Evolutionary conservation across 2,797 vertebrate genomes (phyloP), one percentile per base, ranked within the genome.

Genomic region (Gambelia wislizenii): DNA sequence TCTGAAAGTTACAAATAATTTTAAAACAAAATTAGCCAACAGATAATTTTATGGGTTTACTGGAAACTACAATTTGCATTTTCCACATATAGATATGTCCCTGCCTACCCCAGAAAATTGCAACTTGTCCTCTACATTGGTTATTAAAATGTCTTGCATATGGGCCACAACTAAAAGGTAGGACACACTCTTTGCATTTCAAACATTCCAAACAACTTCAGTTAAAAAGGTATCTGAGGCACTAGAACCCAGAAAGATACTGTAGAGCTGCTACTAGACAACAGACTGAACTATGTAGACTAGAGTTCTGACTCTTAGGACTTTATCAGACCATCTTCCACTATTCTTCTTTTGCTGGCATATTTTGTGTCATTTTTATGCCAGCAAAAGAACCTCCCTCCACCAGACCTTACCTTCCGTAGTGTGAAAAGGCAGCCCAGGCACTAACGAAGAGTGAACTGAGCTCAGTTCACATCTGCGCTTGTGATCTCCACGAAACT

Each of bases 1-100:
- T 81, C 95, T 96, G 80, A 3, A 92, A 94, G 93, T 76, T 88
- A 83, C 0, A 92, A 89, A 85, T 1, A 20, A 42, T 67, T 30
- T 83, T 4, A 1, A 1, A 54, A 56, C 81, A 0, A 6, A 70
- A 88, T 42, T 44, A n/a, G 12, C 27, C 59, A 77, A 87, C 80
- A 39, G 16, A 64, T 64, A 6, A 85, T 80, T 84, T 52, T 52
- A 18, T 47, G 49, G 64, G 27, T 52, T 27, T 33, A 39, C 33
- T 69, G 27, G 36, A 25, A 74, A 72, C 13, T 70, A 22, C 16
- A 85, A n/a, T 61, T 72, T 70, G 33, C 10, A 80, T 52, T 85
- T 54, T 49, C 25, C 9, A 13, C 18, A 64, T 6, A 18, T 36
- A 83, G 2, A 16, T 49, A 33, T 16, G 39, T 44, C n/a, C 39